A percentile compares a stretch with the other conserved stretches of the same genome.
Evolutionary conservation across 2,888 invertebrate genomes (phyloP).

Genomic region (Blera fallax): DNA sequence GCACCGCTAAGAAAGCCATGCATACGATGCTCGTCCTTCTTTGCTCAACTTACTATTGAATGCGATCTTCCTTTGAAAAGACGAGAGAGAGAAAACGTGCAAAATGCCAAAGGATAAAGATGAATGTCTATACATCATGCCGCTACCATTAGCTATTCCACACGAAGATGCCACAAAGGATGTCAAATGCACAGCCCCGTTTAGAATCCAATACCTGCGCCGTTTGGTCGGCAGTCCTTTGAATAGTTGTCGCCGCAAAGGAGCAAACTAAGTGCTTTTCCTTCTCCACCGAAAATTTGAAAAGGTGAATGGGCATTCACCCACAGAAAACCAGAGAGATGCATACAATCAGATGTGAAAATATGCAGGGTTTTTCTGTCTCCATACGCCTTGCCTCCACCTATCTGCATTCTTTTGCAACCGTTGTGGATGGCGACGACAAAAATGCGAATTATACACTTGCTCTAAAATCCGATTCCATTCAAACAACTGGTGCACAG

Average conservation of each 20-base stretch:
- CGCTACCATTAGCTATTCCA: slow-evolving; percentile 69
- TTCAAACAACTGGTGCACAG: slow-evolving; percentile 62
- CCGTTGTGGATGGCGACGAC: slow-evolving; percentile 63
- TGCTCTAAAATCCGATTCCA: slow-evolving; percentile 72
- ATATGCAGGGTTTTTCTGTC: slow-evolving; percentile 56
- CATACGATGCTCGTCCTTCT: slow-evolving; percentile 34
- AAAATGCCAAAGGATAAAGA: slow-evolving; percentile 66
- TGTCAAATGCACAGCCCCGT: slow-evolving; percentile 70
- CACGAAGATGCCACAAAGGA: slow-evolving; percentile 65
- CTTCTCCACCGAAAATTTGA: slow-evolving; percentile 55
- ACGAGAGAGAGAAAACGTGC: slow-evolving; percentile 5
- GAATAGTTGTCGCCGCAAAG: slow-evolving; percentile 69
- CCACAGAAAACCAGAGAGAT: slow-evolving; percentile 47
- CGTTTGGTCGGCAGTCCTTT: slow-evolving; percentile 67
- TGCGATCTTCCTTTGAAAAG: slow-evolving; percentile 25
- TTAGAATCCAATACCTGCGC: slow-evolving; percentile 69
- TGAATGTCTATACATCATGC: slow-evolving; percentile 57
- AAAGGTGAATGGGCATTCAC: slow-evolving; percentile 72
- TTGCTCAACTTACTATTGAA: slow-evolving; percentile 43
- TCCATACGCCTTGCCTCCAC: not conserved
- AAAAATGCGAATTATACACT: slow-evolving; percentile 73
- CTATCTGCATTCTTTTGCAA: not conserved
- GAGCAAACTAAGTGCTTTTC: slow-evolving; percentile 68
- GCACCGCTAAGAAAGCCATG: slow-evolving; percentile 27
- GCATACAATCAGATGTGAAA: slow-evolving; percentile 67